Base-by-base conservation (phyloP, 2,797 vertebrate species). In the Trichosurus vulpecula region DNA sequence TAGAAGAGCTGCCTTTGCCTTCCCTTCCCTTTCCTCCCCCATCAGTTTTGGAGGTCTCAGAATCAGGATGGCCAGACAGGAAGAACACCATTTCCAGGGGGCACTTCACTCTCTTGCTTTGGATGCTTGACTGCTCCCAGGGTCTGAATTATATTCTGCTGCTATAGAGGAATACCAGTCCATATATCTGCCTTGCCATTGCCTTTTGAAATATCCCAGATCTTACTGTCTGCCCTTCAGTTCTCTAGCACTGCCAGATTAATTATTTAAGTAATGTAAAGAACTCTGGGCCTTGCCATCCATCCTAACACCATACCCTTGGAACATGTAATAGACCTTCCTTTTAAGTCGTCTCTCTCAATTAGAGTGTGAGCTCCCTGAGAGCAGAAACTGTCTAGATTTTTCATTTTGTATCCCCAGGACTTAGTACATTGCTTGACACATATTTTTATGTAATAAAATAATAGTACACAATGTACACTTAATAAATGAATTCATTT, bases 391-490 rank as follows among this genome's bases (percentile, higher is more conserved):
- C 61, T 74, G 35, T 41, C 14, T 41, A n/a, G 16, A n/a, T 74
- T 74, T n/a, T 74, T 74, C 13, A n/a, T 57, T 74, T 74, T 74
- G 4, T n/a, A 74, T 19, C 14, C 14, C 35, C 35, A n/a, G 12
- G 30, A 3, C 11, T 61, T 61, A 31, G 35, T 9, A n/a, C 35
- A 74, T 1, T 74, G 1, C 13, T 66, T 66, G 35, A 5, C 35
- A 74, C 66, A 95, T 52, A 3, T 27, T 25, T 92, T 91, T 96
- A 90, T 95, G 91, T 66, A 90, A 92, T 56, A 94, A 52, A 56
- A 27, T 35, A 66, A 90, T 6, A 91, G 57, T 6, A 95, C 94
- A 94, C 27, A 95, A 96, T 93, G 91, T 52, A 93, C 27, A n/a
- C 0, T 0, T 41, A 94, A 94, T 41, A 93, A 92, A 58, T 94